Evolutionary conservation across 2,113 vertebrate species (phyloP).

Genomic region (Vireo altiloquus): DNA sequence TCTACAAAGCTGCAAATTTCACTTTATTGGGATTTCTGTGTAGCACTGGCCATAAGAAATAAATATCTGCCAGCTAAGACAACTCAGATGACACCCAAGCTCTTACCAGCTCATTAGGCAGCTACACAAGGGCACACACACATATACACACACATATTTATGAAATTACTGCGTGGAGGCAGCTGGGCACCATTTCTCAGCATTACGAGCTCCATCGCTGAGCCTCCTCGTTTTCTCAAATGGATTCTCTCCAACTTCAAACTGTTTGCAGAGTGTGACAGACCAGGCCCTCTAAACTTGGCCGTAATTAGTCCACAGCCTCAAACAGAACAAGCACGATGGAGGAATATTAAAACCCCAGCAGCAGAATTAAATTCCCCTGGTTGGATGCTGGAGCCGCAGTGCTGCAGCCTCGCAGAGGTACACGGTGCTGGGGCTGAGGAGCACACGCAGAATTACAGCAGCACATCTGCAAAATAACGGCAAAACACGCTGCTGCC

Average conservation of each 20-base stretch:
- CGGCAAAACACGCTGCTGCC: background rate
- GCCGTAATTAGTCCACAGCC: constrained; percentile 58
- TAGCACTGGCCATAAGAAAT: background rate
- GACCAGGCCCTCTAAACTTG: constrained; percentile 61
- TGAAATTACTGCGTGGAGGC: background rate
- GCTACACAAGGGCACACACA: background rate
- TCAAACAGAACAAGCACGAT: constrained; percentile 52
- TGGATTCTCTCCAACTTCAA: constrained; percentile 68
- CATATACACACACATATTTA: background rate
- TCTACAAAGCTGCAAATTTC: background rate
- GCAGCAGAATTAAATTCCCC: constrained; percentile 33
- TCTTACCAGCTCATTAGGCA: background rate
- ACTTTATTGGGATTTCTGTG: background rate
- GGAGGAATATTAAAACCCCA: constrained; percentile 67
- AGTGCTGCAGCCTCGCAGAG: background rate
- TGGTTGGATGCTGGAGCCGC: background rate
- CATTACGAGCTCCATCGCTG: constrained; percentile 8
- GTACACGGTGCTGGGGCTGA: background rate
- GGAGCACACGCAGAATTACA: background rate
- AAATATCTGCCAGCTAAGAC: background rate
- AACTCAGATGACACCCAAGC: background rate
- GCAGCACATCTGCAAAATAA: background rate
- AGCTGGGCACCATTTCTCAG: constrained; percentile 30
- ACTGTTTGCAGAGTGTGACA: constrained; percentile 59
- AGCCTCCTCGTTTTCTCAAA: constrained; percentile 50